Evolutionary conservation across 92 coral and sea anemone genomes (phyloP).

Genomic region (Muricea muricata): DNA sequence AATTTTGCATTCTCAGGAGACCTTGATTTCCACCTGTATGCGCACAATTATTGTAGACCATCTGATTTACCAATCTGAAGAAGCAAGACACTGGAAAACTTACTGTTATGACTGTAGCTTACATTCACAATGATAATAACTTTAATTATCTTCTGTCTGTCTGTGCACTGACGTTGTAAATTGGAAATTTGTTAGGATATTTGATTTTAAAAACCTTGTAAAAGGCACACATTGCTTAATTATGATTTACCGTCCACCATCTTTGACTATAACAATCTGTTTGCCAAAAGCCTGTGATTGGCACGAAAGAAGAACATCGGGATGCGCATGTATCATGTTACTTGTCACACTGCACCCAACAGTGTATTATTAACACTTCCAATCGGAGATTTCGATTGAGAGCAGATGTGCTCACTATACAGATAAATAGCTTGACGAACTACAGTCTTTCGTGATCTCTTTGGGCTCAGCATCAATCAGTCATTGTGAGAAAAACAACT

Average conservation of each 20-base stretch:
- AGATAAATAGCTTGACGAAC: neutral
- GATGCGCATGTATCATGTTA: neutral
- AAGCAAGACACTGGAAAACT: too few species aligned
- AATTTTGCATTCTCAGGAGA: too few species aligned
- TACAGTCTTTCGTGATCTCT: neutral
- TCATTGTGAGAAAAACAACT: neutral
- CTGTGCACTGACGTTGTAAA: too few species aligned
- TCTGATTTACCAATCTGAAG: too few species aligned
- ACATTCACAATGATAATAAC: too few species aligned
- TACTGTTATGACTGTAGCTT: too few species aligned
- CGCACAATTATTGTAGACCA: too few species aligned
- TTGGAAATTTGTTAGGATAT: too few species aligned
- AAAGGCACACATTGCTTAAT: too few species aligned
- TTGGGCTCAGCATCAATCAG: neutral
- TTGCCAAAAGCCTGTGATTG: neutral
- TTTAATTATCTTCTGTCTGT: too few species aligned
- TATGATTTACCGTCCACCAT: neutral
- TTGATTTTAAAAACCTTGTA: too few species aligned
- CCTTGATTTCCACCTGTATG: too few species aligned
- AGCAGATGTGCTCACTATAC: neutral
- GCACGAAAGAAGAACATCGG: neutral
- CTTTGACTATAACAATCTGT: neutral
- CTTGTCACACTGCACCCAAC: conserved; percentile 10
- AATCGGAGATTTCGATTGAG: neutral
- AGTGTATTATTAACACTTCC: neutral